Base-by-base conservation (phyloP, 2,797 vertebrate species). In the Selene dorsalis region DNA sequence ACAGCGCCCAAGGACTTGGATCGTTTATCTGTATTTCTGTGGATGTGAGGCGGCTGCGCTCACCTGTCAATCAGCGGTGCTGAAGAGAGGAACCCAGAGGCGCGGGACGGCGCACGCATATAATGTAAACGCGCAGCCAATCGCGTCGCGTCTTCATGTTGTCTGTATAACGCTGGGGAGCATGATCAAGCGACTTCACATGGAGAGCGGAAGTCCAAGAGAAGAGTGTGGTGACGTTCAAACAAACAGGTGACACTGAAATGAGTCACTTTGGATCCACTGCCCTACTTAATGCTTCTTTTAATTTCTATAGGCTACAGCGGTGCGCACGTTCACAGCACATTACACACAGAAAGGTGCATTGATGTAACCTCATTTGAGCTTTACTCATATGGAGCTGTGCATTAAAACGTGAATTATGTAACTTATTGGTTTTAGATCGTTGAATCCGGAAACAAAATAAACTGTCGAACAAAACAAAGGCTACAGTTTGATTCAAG, bases 241-340 rank as follows among this genome's bases (percentile, higher is more conserved):
- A 68, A 89, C 67, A 76, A 80, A 65, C 66, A 89, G 76, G 86
- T 89, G 75, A 80, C 55, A 26, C 47, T 60, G 84, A 88, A 82
- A 88, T 89, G 60, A 88, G 77, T 88, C 86, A 84, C 12, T 52
- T 73, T 78, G 73, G 75, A 83, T 79, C 45, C 48, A 11, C 22
- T 79, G 86, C 4, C 80, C 85, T 73, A 87, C 75, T 89, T 84
- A 22, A 50, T 14, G 14, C 24, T 55, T 16, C 58, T 43, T 67
- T 13, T 28, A 35, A 32, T 66, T 72, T 13, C 41, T 68, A 35
- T 35, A 30, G 30, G 30, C 43, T 43, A 53, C 53, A 45, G 63
- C 11, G 12, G 65, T 70, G 48, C 18, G 3, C 45, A 17, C 47
- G 10, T 17, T 67, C 13, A 17, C n/a, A 10, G 65, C 73, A 8